A percentile compares a stretch with the other conserved stretches of the same genome.
Conservation (phyloP, 2,888 invertebrate species). For the Patella ulyssiponensis region DNA sequence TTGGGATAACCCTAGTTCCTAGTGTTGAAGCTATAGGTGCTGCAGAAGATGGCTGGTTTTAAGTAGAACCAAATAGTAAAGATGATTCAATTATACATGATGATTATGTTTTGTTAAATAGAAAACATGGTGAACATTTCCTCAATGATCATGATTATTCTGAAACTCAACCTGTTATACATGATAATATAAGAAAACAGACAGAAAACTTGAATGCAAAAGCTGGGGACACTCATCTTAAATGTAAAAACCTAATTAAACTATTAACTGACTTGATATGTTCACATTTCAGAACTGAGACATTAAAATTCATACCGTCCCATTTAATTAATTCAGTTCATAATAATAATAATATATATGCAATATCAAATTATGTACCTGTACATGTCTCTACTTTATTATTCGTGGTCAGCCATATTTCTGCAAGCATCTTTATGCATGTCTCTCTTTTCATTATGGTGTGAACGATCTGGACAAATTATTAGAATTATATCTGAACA, state of each 20-base stretch:
- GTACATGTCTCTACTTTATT: not conserved
- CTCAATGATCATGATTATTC: not conserved
- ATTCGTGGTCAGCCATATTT: not conserved
- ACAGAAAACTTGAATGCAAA: not conserved
- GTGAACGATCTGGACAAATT: not conserved
- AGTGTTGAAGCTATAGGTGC: not conserved
- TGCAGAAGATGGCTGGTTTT: not conserved
- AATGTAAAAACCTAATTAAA: not conserved
- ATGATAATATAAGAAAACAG: not conserved
- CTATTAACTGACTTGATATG: not conserved
- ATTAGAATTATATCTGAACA: no score
- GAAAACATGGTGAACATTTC: not conserved
- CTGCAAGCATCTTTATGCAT: not conserved
- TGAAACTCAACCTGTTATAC: not conserved
- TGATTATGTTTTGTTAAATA: not conserved
- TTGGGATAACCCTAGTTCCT: not conserved
- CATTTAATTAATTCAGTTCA: not conserved
- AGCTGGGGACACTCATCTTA: not conserved
- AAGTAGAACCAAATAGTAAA: not conserved
- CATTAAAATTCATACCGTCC: not conserved
- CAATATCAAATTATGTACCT: not conserved
- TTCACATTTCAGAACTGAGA: not conserved
- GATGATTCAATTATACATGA: not conserved
- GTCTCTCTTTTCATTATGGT: not conserved
- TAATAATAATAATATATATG: not conserved